Evolutionary conservation across 2,888 invertebrate species (phyloP).

Genomic region (Gastrophysa polygoni): DNA sequence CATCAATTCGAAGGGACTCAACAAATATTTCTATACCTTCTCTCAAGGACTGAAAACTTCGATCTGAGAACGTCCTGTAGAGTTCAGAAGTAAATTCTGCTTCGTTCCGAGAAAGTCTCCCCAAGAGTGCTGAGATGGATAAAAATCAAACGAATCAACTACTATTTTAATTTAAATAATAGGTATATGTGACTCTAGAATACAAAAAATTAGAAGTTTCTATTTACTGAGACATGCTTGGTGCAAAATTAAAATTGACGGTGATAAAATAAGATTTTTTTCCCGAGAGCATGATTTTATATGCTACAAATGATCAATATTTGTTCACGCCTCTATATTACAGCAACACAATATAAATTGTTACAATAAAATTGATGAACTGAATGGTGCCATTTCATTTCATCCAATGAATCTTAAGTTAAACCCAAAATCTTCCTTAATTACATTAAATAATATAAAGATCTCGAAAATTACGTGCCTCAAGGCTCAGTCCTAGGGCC

Average conservation of each 20-base stretch:
- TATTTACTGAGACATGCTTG: slow-evolving; percentile 9
- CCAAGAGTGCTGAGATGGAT: slow-evolving; percentile 2
- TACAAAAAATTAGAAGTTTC: slow-evolving; percentile 3
- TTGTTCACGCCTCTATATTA: slow-evolving; percentile 19
- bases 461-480: too few relatives aligned
- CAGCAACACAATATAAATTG: slow-evolving; percentile 18
- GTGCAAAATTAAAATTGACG: slow-evolving; percentile 8
- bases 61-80: too few relatives aligned
- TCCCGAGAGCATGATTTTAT: slow-evolving; percentile 8
- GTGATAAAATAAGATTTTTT: slow-evolving; percentile 4
- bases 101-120: neutral
- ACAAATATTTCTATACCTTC: too few relatives aligned
- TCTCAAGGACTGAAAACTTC: too few relatives aligned
- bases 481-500: too few relatives aligned
- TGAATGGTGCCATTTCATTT: neutral
- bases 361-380: slow-evolving; percentile 14
- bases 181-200: slow-evolving; percentile 4
- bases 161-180: slow-evolving; percentile 6
- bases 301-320: slow-evolving; percentile 12
- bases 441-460: too few relatives aligned
- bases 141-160: neutral
- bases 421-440: too few relatives aligned
- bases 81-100: too few relatives aligned
- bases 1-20: too few relatives aligned
- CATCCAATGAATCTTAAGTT: neutral